phyloP scores from a whole-genome alignment of 2,888 invertebrate species.

The Volucella bombylans region DNA sequence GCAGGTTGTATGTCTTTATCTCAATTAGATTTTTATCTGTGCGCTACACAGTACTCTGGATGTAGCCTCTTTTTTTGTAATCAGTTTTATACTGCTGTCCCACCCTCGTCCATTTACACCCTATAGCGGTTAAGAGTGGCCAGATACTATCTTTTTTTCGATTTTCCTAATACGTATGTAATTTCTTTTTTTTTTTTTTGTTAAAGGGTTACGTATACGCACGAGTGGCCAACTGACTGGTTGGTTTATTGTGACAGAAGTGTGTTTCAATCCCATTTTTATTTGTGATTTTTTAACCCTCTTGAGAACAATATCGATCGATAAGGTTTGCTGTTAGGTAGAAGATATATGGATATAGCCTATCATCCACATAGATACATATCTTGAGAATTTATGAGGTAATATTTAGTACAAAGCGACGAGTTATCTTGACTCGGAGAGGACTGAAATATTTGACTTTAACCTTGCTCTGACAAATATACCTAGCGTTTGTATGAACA shows the following conservation, averaged over 20 bases:
- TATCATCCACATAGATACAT: no score
- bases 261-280: slow-evolving; percentile 17
- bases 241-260: background rate
- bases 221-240: background rate
- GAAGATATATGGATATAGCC: no score
- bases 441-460: no score
- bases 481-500: no score
- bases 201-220: slow-evolving; percentile 42
- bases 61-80: background rate
- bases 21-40: slow-evolving; percentile 29
- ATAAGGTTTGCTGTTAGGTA: no score
- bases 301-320: no score
- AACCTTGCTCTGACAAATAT: no score
- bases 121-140: background rate
- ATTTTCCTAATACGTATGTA: slow-evolving; percentile 4
- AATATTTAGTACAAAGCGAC: no score
- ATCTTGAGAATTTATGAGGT: no score
- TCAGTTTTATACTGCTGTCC: background rate
- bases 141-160: background rate
- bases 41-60: background rate
- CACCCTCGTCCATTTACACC: background rate
- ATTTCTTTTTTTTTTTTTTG: background rate
- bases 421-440: no score
- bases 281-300: slow-evolving; percentile 5
- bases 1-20: slow-evolving; percentile 37